Evolutionary conservation across 2,888 invertebrate genomes (phyloP).

Genomic region (Melipona bicolor): DNA sequence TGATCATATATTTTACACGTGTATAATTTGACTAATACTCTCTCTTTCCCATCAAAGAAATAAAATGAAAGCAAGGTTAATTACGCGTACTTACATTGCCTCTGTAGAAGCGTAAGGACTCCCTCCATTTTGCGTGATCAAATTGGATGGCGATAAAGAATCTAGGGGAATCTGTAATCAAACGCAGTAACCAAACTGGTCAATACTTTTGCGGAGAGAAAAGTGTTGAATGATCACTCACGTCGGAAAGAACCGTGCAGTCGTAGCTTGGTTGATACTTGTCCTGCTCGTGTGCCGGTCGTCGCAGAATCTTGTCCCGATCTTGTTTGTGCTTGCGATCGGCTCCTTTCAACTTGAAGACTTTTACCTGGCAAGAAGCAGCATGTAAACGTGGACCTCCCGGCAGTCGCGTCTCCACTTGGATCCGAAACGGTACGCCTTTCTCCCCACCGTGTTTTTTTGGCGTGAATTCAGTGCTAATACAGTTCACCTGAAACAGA

Average conservation of each 20-base stretch:
- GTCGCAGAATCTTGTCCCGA: slow-evolving; percentile 95
- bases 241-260: slow-evolving; percentile 96
- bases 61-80: background rate
- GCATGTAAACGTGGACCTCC: slow-evolving; percentile 91
- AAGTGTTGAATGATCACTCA: slow-evolving; percentile 83
- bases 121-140: slow-evolving; percentile 73
- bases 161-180: slow-evolving; percentile 80
- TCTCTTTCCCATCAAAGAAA: background rate
- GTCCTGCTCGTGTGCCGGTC: slow-evolving; percentile 93
- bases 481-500: slow-evolving; percentile 91
- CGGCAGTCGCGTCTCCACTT: slow-evolving; percentile 94
- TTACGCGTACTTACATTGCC: slow-evolving; percentile 75
- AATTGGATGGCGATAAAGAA: slow-evolving; percentile 73
- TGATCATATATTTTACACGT: too few relatives aligned
- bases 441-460: slow-evolving; percentile 99
- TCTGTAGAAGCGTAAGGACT: slow-evolving; percentile 78
- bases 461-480: slow-evolving; percentile 98
- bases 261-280: slow-evolving; percentile 98
- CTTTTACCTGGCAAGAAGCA: slow-evolving; percentile 98
- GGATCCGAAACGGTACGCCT: slow-evolving; percentile 97
- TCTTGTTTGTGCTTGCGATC: slow-evolving; percentile 99
- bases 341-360: slow-evolving; percentile 96
- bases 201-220: background rate
- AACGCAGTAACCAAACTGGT: slow-evolving; percentile 12
- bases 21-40: too few relatives aligned